These are phyloP conservation scores for Norana najaformis DNA, from an alignment of 2,888 invertebrate species.

Conservation along the genomic window DNA sequence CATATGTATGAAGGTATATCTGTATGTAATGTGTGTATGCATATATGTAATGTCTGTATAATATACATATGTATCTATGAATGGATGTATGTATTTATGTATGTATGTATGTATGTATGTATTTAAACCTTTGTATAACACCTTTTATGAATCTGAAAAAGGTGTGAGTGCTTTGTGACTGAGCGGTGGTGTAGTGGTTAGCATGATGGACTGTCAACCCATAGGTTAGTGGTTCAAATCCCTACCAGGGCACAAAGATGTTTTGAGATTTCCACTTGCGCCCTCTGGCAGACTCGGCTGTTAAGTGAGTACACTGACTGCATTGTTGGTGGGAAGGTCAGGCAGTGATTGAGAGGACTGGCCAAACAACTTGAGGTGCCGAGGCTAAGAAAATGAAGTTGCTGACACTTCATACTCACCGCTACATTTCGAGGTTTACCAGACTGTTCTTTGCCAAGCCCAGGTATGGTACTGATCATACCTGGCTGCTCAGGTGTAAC, in stretches of 20 bases:
- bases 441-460: neutral
- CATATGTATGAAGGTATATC: no score
- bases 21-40: no score
- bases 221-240: neutral
- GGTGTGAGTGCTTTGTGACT: neutral
- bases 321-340: no score
- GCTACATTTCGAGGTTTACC: neutral
- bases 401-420: neutral
- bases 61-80: no score
- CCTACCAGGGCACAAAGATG: neutral
- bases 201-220: neutral
- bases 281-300: no score
- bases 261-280: neutral
- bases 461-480: neutral
- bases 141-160: neutral
- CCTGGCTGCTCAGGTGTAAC: neutral
- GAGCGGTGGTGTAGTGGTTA: neutral
- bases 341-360: no score
- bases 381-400: neutral
- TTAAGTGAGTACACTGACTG: no score
- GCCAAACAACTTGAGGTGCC: no score
- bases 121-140: neutral
- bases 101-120: no score
- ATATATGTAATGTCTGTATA: neutral
- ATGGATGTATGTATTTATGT: neutral